Conservation (phyloP, 2,888 invertebrate species). For the Masnerella sp. region DNA sequence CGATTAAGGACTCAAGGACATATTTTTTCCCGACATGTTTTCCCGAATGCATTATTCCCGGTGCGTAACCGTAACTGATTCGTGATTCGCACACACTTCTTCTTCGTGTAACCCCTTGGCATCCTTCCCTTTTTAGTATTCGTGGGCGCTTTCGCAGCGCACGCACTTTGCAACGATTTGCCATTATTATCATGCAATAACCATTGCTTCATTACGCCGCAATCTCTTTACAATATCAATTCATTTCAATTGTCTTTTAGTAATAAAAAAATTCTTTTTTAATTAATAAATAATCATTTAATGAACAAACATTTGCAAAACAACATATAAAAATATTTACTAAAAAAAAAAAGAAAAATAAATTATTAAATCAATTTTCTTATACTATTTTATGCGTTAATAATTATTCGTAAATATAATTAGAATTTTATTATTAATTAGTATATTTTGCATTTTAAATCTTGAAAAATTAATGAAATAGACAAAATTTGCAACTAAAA, state of each 20-base stretch:
- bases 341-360: too few species aligned
- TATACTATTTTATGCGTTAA: too few species aligned
- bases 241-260: constrained; percentile 5
- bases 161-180: constrained; percentile 24
- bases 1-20: constrained; percentile 10
- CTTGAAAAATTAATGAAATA: too few species aligned
- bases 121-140: constrained; percentile 35
- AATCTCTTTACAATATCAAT: constrained; percentile 16
- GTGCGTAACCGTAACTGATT: constrained; percentile 32
- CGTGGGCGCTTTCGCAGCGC: constrained; percentile 9
- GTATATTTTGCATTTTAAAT: too few species aligned
- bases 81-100: constrained; percentile 36
- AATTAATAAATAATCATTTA: too few species aligned
- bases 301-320: too few species aligned
- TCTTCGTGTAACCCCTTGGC: constrained; percentile 32
- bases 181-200: constrained; percentile 26
- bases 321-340: too few species aligned
- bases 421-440: too few species aligned
- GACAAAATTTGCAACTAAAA: too few species aligned
- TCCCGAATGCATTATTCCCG: constrained; percentile 21
- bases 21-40: constrained; percentile 18
- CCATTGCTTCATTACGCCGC: constrained; percentile 26
- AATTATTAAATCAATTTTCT: too few species aligned
- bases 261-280: too few species aligned
- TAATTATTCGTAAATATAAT: too few species aligned